Conservation (phyloP, 2,888 invertebrate species). For the Sarcophaga carnaria region DNA sequence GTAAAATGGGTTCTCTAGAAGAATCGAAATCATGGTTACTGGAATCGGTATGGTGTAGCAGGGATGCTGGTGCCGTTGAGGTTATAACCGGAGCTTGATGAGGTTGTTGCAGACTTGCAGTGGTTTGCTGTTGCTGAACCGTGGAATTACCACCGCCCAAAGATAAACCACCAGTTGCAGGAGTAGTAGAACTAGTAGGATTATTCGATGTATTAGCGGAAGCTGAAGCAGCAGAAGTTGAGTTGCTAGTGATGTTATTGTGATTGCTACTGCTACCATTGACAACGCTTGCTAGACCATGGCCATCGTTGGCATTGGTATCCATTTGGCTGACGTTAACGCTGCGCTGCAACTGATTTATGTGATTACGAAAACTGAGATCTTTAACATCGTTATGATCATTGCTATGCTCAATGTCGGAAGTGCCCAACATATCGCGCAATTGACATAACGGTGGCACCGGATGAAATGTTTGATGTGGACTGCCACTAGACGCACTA, state of each 20-base stretch:
- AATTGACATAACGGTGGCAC: constrained; percentile 81
- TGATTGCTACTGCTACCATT: constrained; percentile 4
- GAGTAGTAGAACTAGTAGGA: constrained; percentile 74
- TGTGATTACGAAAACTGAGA: constrained; percentile 80
- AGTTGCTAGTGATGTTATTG: constrained; percentile 63
- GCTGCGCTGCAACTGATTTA: constrained; percentile 78
- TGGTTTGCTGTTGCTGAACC: not conserved
- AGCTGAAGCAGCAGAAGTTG: constrained; percentile 50
- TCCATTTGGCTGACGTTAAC: constrained; percentile 68
- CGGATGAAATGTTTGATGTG: constrained; percentile 79
- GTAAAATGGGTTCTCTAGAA: constrained; percentile 78
- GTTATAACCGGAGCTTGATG: constrained; percentile 81
- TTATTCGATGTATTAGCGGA: constrained; percentile 69
- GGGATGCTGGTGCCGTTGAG: constrained; percentile 78
- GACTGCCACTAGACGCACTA: constrained; percentile 84
- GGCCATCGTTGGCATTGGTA: constrained; percentile 63
- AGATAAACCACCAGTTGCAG: constrained; percentile 54
- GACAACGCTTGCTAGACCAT: constrained; percentile 42
- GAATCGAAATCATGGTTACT: constrained; percentile 81
- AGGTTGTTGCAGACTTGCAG: constrained; percentile 75
- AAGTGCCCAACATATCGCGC: constrained; percentile 81
- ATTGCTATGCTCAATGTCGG: constrained; percentile 81
- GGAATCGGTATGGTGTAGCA: constrained; percentile 80
- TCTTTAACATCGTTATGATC: constrained; percentile 82
- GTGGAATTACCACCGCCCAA: constrained; percentile 64